phyloP scores from a whole-genome alignment of 2,113 vertebrate species.

The Cathartes aura region DNA sequence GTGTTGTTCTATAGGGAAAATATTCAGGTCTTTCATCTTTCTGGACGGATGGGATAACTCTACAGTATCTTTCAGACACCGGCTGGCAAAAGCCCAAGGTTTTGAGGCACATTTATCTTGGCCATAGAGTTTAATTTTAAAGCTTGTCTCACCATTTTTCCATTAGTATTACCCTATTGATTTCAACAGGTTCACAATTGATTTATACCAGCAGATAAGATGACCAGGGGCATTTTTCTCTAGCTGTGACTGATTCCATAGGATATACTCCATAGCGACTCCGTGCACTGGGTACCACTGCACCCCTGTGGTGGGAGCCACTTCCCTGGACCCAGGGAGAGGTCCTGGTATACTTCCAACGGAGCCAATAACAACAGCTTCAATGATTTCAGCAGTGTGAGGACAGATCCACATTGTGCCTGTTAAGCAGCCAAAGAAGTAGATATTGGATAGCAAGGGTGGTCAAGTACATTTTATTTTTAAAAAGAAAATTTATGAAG shows the following conservation, averaged over 20 bases:
- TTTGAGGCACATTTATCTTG: background rate
- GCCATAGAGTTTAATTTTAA: background rate
- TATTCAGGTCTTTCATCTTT: background rate
- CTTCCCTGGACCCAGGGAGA: background rate
- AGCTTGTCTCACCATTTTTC: background rate
- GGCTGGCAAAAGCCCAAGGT: background rate
- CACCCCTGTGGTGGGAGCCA: background rate
- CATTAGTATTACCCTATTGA: background rate
- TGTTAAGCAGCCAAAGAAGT: background rate
- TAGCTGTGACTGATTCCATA: background rate
- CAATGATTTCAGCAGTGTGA: background rate
- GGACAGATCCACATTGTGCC: background rate
- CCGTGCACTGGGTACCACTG: accelerated
- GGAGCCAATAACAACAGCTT: background rate
- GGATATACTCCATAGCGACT: background rate
- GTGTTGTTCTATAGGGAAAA: background rate
- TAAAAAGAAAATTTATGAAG: background rate
- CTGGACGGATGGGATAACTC: background rate
- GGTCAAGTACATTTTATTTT: background rate
- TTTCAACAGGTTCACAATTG: background rate
- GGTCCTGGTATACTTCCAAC: background rate
- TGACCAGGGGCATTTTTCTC: background rate
- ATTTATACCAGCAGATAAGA: background rate
- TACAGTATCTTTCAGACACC: background rate
- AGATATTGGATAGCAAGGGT: background rate